Conservation (phyloP, 2,113 vertebrate genomes). For the Smithornis capensis region DNA sequence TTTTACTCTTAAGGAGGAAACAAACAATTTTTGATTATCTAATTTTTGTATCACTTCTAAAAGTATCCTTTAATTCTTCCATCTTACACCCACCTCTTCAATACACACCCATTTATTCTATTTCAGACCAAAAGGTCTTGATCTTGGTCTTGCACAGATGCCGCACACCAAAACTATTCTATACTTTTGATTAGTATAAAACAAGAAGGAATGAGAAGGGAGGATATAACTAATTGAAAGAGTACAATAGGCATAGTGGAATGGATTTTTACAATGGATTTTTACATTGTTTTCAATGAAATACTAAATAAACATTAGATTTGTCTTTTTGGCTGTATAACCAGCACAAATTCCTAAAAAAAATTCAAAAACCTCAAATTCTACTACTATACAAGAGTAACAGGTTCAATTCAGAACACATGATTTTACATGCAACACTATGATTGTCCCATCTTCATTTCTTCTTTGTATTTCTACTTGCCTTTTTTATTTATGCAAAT, state of each 20-base stretch:
- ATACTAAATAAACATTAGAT: not conserved
- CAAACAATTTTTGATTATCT: not conserved
- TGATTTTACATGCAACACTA: not conserved
- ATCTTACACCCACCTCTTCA: not conserved
- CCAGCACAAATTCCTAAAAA: not conserved
- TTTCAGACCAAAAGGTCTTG: not conserved
- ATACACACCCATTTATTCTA: not conserved
- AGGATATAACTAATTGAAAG: not conserved
- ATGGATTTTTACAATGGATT: not conserved
- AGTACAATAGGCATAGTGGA: not conserved
- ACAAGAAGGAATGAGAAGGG: fast-evolving
- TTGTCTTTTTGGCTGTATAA: not conserved
- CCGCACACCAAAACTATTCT: not conserved
- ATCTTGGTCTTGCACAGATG: no score
- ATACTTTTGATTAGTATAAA: not conserved
- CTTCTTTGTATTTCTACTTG: not conserved
- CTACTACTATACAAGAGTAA: not conserved
- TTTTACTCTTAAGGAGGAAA: not conserved
- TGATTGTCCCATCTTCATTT: not conserved
- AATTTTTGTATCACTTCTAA: not conserved
- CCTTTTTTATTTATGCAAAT: not conserved
- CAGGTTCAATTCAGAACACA: not conserved
- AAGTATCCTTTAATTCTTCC: not conserved
- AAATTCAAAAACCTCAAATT: not conserved
- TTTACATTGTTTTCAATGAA: not conserved